These are phyloP conservation scores for Pimpla rufipes DNA, from an alignment of 2,888 invertebrate species.

Conservation along the genomic window DNA sequence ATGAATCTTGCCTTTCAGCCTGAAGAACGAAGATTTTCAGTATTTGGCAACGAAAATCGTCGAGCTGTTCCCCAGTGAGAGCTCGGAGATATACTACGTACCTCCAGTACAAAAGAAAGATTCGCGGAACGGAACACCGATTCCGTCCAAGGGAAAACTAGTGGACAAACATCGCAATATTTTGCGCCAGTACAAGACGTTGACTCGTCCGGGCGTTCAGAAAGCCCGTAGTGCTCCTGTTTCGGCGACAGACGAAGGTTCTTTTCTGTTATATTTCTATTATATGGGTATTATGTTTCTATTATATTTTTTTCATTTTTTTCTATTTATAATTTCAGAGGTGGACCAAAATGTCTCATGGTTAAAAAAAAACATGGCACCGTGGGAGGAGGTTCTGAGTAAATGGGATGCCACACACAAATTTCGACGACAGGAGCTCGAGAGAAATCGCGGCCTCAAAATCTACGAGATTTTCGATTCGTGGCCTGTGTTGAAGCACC, in stretches of 20 bases:
- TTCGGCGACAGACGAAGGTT: conserved; percentile 23
- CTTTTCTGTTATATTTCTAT: background rate
- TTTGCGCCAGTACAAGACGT: conserved; percentile 10
- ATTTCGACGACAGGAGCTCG: background rate
- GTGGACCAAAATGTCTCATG: background rate
- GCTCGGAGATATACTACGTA: conserved; percentile 25
- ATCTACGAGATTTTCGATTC: conserved; percentile 3
- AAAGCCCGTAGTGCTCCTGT: background rate
- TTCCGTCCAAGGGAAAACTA: conserved; percentile 29
- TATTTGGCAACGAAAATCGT: conserved; percentile 32
- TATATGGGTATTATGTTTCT: too few relatives aligned
- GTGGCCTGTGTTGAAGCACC: conserved; percentile 15
- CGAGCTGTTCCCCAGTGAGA: conserved; percentile 34
- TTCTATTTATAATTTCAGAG: too few relatives aligned
- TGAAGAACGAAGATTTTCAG: conserved; percentile 16
- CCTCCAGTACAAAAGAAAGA: conserved; percentile 22
- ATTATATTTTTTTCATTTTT: too few relatives aligned
- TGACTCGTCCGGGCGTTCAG: background rate
- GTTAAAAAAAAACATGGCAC: background rate
- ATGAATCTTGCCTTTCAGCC: conserved; percentile 6
- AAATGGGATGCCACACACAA: background rate
- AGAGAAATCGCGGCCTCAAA: background rate
- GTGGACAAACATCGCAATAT: conserved; percentile 46
- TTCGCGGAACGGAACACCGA: conserved; percentile 12
- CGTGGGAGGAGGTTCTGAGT: conserved; percentile 12